Conservation (phyloP, 2,888 invertebrate species). For the Pseudoips prasinana region DNA sequence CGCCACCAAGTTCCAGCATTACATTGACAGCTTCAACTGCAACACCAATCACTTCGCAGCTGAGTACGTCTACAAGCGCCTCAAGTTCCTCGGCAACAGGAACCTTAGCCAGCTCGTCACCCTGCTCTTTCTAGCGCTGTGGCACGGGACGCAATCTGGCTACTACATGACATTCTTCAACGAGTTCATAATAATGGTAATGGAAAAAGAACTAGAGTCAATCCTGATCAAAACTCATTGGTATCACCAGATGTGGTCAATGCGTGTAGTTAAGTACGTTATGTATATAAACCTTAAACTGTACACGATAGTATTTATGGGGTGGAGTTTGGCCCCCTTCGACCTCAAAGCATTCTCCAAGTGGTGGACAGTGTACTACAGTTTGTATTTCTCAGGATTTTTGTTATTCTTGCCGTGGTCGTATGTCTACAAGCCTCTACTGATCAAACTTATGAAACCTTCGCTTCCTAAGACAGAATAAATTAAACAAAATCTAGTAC, state of each 20-base stretch:
- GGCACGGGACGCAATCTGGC: no score
- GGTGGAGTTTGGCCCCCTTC: slow-evolving; percentile 89
- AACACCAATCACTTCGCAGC: slow-evolving; percentile 96
- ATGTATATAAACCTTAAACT: slow-evolving; percentile 84
- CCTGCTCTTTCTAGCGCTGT: slow-evolving; percentile 93
- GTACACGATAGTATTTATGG: no score
- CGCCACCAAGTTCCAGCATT: slow-evolving; percentile 91
- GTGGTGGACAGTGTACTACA: no score
- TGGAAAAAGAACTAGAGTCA: slow-evolving; percentile 88
- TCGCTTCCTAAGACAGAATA: no score
- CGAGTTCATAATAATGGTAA: slow-evolving; percentile 93
- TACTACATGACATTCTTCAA: slow-evolving; percentile 96
- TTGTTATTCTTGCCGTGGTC: slow-evolving; percentile 86
- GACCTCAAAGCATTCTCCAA: no score
- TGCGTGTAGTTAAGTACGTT: slow-evolving; percentile 55
- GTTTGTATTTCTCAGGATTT: no score
- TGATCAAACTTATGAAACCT: no score
- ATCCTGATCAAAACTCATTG: slow-evolving; percentile 77
- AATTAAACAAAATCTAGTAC: no score
- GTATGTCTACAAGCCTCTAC: slow-evolving; percentile 79
- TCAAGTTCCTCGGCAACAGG: slow-evolving; percentile 94
- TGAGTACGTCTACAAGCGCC: no score
- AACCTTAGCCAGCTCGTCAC: slow-evolving; percentile 91
- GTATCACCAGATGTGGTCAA: slow-evolving; percentile 69
- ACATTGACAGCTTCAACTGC: slow-evolving; percentile 96